Evolutionary conservation across 2,888 invertebrate species (phyloP).

Genomic region (Sclerodermus sp.): DNA sequence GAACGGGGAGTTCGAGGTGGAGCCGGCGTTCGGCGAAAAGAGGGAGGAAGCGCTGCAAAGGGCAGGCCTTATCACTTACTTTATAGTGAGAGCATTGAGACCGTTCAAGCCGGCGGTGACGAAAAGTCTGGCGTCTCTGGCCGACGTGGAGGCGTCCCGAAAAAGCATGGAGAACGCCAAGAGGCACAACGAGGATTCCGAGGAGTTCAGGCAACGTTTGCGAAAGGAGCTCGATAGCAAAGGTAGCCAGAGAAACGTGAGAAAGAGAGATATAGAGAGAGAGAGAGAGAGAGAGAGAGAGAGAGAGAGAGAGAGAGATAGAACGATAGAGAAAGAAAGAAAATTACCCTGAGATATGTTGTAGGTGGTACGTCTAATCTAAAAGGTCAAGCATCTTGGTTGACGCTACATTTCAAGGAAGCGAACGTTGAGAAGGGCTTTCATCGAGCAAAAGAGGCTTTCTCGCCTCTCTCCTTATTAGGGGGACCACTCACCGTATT

Average conservation of each 20-base stretch:
- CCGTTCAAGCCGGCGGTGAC: constrained; percentile 60
- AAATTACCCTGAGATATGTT: too few species aligned
- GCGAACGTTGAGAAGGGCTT: constrained; percentile 69
- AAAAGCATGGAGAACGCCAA: constrained; percentile 34
- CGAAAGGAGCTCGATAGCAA: constrained; percentile 82
- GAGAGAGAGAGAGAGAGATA: constrained; percentile 46
- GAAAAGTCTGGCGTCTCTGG: constrained; percentile 48
- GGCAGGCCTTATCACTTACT: constrained; percentile 88
- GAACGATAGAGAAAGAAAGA: not conserved
- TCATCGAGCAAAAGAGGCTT: constrained; percentile 67
- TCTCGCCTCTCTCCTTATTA: constrained; percentile 66
- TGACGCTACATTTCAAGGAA: constrained; percentile 70
- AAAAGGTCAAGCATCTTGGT: constrained; percentile 67
- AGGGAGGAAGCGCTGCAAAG: constrained; percentile 88
- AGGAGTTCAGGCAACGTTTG: constrained; percentile 79
- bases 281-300: constrained; percentile 61
- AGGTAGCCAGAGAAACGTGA: constrained; percentile 62
- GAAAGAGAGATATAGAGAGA: not conserved
- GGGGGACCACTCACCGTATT: constrained; percentile 68
- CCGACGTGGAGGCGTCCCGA: constrained; percentile 41
- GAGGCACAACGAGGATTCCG: constrained; percentile 63
- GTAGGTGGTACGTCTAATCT: constrained; percentile 62
- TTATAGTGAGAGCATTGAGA: constrained; percentile 83
- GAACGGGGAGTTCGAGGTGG: constrained; percentile 89
- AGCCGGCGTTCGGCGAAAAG: constrained; percentile 85